Percentiles rank a stretch among this genome's conserved stretches.
phyloP scores from a whole-genome alignment of 2,888 invertebrate species.

The Dynastes grantii region DNA sequence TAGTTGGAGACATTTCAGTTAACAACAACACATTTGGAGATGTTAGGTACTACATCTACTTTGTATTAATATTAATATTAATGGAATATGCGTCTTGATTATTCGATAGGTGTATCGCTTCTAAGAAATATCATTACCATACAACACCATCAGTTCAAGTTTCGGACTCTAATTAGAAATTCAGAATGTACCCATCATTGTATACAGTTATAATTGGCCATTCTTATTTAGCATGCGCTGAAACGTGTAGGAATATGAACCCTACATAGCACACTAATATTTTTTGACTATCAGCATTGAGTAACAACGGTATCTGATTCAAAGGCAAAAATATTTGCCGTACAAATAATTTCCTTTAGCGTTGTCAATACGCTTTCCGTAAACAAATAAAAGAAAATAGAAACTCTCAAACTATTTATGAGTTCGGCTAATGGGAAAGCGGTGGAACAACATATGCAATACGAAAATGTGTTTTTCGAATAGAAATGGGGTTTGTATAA shows the following conservation, averaged over 20 bases:
- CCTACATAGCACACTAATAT: background rate
- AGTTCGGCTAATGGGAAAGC: background rate
- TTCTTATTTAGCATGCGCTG: background rate
- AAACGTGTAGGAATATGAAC: background rate
- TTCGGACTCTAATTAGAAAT: background rate
- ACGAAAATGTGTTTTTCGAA: background rate
- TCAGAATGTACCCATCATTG: background rate
- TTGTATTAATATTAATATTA: too few relatives aligned
- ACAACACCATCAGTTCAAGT: background rate
- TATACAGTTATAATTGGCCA: conserved; percentile 11
- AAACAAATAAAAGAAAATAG: background rate
- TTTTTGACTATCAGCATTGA: background rate
- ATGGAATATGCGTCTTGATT: too few relatives aligned
- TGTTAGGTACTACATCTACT: too few relatives aligned
- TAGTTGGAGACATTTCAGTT: too few relatives aligned
- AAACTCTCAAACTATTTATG: background rate
- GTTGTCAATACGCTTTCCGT: background rate
- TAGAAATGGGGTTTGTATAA: background rate
- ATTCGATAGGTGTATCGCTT: background rate
- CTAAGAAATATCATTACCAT: conserved; percentile 3
- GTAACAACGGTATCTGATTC: background rate
- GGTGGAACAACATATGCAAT: background rate
- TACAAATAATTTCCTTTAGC: background rate
- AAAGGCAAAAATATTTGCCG: background rate
- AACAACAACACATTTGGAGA: too few relatives aligned